Base-by-base conservation (phyloP, 2,888 invertebrate genomes). In the Ctenicera cuprea region DNA sequence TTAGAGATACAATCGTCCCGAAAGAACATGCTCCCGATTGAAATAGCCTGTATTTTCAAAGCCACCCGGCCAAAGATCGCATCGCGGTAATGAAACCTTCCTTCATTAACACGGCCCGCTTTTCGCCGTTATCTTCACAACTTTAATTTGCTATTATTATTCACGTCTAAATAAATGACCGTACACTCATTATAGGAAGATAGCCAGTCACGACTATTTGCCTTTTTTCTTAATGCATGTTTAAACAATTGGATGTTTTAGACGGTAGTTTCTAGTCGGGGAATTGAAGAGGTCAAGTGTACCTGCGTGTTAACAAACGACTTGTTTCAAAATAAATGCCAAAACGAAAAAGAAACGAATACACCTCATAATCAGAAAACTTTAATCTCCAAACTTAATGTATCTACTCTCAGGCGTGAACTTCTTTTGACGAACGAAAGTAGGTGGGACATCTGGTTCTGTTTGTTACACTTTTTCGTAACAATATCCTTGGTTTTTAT, bases 1-100 rank as follows among this genome's bases (percentile, higher is more conserved):
- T 85, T 79, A 76, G 80, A 83, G 86, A 86, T 86, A 86, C 83
- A 83, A 86, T 86, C 86, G 83, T 83, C 81, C 82, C 80, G 82
- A 81, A 81, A 83, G 82, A 86, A 86, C 85, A 85, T 84, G 86
- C 85, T 84, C 85, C 81, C 85, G 85, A 86, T 86, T 85, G 85
- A 84, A 84, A 84, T 82, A 83, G 83, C 77, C 71, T 80, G 80
- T 77, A 81, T 80, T 81, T 81, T 81, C 81, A 82, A 82, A 82
- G 81, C 80, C 77, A 76, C 79, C 80, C 80, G 78, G 77, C 78
- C 75, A 68, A 78, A 81, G 81, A 81, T 81, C 78, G 78, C 80
- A 80, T 79, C 78, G 72, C 73, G 64, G 79, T 80, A 82, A 80
- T 81, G 81, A 80, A 80, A 80, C 79, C 79, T 78, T 80, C 79